Evolutionary conservation across 2,888 invertebrate genomes (phyloP).

Genomic region (Amphiduros pacificus): DNA sequence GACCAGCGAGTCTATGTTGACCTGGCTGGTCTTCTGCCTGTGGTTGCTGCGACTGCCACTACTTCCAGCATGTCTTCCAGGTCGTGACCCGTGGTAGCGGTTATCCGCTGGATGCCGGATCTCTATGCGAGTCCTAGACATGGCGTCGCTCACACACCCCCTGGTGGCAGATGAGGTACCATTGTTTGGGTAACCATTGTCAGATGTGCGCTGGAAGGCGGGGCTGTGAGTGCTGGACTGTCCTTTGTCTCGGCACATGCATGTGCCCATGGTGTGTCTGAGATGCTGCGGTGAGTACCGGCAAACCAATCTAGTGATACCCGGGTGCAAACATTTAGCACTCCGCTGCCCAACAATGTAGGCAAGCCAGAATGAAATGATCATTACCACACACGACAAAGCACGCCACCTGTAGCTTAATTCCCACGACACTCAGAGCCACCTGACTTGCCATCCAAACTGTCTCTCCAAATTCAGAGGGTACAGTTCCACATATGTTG

Average conservation of each 20-base stretch:
- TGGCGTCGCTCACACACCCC: not conserved
- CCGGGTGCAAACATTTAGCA: not conserved
- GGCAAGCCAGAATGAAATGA: not conserved
- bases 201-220: no score
- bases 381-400: no score
- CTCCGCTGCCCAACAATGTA: not conserved
- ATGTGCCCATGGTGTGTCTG: conserved; percentile 4
- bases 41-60: not conserved
- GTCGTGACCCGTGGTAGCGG: not conserved
- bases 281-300: no score
- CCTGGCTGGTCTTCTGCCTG: not conserved
- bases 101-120: not conserved
- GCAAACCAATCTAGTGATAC: not conserved
- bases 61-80: not conserved
- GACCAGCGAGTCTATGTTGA: conserved; percentile 70
- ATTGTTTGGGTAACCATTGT: not conserved
- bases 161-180: not conserved
- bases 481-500: no score
- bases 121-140: not conserved
- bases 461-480: no score
- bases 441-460: no score
- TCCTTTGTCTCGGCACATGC: conserved; percentile 11
- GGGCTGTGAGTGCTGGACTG: not conserved
- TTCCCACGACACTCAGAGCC: no score
- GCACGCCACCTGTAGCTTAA: no score